Evolutionary conservation across 2,888 invertebrate species (phyloP), one percentile per base, ranked within the genome.

Genomic region (Vesta saturnalis): DNA sequence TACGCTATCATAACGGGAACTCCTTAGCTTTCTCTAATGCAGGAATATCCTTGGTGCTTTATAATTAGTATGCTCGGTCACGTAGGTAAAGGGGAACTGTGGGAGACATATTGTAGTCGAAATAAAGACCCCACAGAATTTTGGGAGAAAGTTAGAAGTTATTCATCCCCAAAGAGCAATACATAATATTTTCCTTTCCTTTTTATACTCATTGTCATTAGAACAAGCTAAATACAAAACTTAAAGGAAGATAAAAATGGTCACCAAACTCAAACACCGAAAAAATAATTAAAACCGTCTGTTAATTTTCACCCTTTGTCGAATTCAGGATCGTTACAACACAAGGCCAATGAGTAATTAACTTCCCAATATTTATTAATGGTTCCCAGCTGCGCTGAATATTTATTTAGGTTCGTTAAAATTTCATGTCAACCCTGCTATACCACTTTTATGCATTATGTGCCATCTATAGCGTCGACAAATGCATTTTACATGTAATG

Each of bases 31-130:
- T 63, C 54, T 57, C 54, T 67, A 67, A 67, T 67, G 63, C 54
- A 39, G 35, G 67, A 58, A 63, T 67, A 67, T 67, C 55, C 58
- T 63, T 63, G 43, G 58, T 62, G 67, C 63, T 60, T 54, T 54
- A 55, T 60, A 67, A 67, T 67, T 67, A 67, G 67, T 63, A 67
- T 67, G 58, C 67, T 63, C 59, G 63, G 67, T 67, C 67, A 67
- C 67, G 67, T 67, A 67, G 59, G 52, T 55, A 60, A 63, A 59
- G 58, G 39, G 62, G 39, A 59, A 54, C 54, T 30, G 55, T 43
- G 47, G 55, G 54, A 63, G 54, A 59, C 67, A 67, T 63, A 67
- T 63, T 67, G 67, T 63, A 63, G 54, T 67, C 52, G 47, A 59
- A 64, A 64, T 59, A 59, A 64, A 64, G 59, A 64, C 63, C 63